phyloP scores from a whole-genome alignment of 2,113 vertebrate species.

The Anthoscopus minutus region DNA sequence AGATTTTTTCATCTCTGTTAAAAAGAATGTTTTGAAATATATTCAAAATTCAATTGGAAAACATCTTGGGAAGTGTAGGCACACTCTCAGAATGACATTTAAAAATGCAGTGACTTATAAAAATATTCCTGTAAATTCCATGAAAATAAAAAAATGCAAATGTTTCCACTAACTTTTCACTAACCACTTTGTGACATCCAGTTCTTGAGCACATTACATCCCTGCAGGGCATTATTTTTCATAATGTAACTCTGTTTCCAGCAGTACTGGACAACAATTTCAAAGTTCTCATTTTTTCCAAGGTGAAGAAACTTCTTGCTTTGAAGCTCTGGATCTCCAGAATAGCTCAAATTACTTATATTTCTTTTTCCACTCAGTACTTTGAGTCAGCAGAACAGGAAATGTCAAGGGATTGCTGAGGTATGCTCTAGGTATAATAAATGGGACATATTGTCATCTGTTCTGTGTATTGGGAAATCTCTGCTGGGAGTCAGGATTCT shows the following conservation, averaged over 20 bases:
- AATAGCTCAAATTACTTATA: background rate
- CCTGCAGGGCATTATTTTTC: background rate
- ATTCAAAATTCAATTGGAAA: background rate
- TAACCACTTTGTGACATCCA: background rate
- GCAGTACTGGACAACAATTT: background rate
- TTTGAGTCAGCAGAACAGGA: slow-evolving; percentile 43
- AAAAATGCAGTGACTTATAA: background rate
- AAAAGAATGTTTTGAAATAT: background rate
- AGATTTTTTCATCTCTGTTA: background rate
- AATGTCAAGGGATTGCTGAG: background rate
- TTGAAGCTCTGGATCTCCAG: background rate
- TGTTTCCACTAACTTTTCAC: background rate
- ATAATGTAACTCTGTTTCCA: background rate
- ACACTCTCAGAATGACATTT: background rate
- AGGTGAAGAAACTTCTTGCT: background rate
- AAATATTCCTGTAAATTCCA: background rate
- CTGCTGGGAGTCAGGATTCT: background rate
- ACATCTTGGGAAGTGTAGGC: background rate
- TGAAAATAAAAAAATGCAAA: background rate
- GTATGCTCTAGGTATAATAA: background rate
- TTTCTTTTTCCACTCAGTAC: background rate
- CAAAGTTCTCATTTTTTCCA: background rate
- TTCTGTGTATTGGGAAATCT: background rate
- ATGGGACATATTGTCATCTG: background rate
- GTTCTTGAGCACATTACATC: background rate